phyloP scores from a whole-genome alignment of 2,113 vertebrate genomes.

The Paratilapia polleni region DNA sequence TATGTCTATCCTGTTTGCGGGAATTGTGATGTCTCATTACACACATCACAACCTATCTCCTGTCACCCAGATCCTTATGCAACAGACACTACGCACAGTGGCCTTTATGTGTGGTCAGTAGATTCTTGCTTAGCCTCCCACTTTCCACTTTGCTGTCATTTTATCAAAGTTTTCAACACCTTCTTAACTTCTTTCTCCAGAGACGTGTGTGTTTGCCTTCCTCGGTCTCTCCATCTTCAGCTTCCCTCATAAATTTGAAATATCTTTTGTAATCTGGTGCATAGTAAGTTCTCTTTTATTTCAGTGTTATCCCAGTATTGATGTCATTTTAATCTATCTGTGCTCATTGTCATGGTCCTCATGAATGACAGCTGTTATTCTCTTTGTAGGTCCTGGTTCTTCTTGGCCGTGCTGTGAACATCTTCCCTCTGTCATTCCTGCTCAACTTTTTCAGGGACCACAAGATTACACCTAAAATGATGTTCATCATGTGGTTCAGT shows the following conservation, averaged over 20 bases:
- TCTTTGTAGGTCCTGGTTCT: constrained; percentile 89
- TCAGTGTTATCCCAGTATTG: neutral
- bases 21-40: constrained; percentile 99
- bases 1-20: constrained; percentile 98
- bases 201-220: constrained; percentile 98
- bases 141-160: neutral
- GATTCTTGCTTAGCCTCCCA: constrained; percentile 26
- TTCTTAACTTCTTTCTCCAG: constrained; percentile 78
- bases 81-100: constrained; percentile 94
- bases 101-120: constrained; percentile 97
- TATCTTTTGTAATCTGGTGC: constrained; percentile 99
- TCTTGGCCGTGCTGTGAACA: constrained; percentile 94
- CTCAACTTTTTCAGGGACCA: constrained; percentile 99
- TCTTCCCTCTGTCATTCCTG: constrained; percentile 95
- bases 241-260: constrained; percentile 98
- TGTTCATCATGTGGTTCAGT: constrained; percentile 99
- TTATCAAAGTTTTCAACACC: neutral
- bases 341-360: neutral
- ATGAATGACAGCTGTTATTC: neutral
- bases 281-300: constrained; percentile 85
- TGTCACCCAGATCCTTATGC: constrained; percentile 98
- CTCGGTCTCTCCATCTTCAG: constrained; percentile 98
- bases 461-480: constrained; percentile 99
- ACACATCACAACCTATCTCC: constrained; percentile 98
- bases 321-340: neutral